Evolutionary conservation across 2,797 vertebrate species (phyloP).

Genomic region (Thalassophryne amazonica): DNA sequence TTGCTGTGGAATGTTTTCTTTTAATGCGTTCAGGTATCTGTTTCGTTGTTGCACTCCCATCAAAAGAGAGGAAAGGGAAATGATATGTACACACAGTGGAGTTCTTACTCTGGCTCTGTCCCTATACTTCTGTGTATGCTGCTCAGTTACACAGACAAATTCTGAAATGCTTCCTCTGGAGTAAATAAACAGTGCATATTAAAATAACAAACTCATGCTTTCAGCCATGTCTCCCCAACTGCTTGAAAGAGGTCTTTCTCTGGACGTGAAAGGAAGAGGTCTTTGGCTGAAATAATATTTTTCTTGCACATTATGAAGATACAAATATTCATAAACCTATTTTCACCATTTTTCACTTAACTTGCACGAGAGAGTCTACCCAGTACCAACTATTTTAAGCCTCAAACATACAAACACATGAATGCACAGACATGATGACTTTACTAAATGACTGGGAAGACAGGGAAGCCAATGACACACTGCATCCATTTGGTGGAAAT

Average conservation of each 20-base stretch:
- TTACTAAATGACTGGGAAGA: too few species aligned
- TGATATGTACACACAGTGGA: not conserved
- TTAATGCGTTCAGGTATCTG: conserved; percentile 49
- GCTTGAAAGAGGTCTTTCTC: not conserved
- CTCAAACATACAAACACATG: conserved; percentile 21
- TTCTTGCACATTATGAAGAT: conserved; percentile 33
- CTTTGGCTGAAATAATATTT: conserved; percentile 31
- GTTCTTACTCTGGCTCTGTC: not conserved
- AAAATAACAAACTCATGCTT: conserved; percentile 22
- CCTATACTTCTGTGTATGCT: conserved; percentile 1
- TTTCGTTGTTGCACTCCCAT: conserved; percentile 36
- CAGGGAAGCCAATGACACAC: too few species aligned
- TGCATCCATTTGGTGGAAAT: too few species aligned
- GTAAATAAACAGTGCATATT: conserved; percentile 23
- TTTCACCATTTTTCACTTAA: conserved; percentile 40
- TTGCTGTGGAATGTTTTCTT: conserved; percentile 29
- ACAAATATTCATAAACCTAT: conserved; percentile 52
- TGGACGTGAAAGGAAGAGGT: conserved; percentile 8
- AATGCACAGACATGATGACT: not conserved
- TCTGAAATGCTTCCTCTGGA: not conserved
- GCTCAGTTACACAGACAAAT: conserved; percentile 18
- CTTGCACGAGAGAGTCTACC: conserved; percentile 37
- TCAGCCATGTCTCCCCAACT: not conserved
- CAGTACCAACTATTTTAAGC: conserved; percentile 35
- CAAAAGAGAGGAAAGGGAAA: conserved; percentile 11